These are phyloP conservation scores for Cephus nigrinus DNA, from an alignment of 2,888 invertebrate genomes.

Conservation along the genomic window DNA sequence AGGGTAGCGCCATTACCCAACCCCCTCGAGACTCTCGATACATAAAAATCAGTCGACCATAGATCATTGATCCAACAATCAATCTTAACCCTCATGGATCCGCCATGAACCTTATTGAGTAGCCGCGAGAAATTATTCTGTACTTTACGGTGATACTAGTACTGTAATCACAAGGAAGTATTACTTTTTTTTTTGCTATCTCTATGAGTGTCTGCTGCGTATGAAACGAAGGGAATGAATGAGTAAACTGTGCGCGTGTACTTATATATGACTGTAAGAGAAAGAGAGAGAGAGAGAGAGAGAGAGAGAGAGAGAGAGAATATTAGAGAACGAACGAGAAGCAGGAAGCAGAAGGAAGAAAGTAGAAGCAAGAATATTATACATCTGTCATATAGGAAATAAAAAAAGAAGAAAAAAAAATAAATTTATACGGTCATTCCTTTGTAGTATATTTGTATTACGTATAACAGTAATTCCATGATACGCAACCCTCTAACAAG, in stretches of 20 bases:
- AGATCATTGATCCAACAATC: background rate
- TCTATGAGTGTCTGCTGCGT: background rate
- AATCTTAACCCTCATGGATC: background rate
- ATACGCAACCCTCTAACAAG: no score
- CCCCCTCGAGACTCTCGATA: background rate
- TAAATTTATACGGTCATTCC: background rate
- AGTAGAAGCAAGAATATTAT: slow-evolving; percentile 12
- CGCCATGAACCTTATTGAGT: background rate
- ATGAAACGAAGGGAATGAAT: background rate
- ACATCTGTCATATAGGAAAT: slow-evolving; percentile 14
- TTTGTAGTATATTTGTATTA: no score
- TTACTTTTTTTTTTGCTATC: slow-evolving; percentile 4
- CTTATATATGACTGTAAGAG: background rate
- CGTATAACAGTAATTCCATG: no score
- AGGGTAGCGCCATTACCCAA: background rate
- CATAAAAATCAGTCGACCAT: background rate
- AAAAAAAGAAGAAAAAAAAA: background rate
- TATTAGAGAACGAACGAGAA: no score
- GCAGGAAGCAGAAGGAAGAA: no score
- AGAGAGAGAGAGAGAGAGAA: background rate
- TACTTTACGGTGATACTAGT: slow-evolving; percentile 6
- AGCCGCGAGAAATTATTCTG: background rate
- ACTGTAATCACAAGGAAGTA: background rate
- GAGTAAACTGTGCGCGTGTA: background rate
- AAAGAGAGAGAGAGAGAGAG: background rate